Evolutionary conservation across 2,888 invertebrate genomes (phyloP).

Genomic region (Hirtodrosophila alboralis): DNA sequence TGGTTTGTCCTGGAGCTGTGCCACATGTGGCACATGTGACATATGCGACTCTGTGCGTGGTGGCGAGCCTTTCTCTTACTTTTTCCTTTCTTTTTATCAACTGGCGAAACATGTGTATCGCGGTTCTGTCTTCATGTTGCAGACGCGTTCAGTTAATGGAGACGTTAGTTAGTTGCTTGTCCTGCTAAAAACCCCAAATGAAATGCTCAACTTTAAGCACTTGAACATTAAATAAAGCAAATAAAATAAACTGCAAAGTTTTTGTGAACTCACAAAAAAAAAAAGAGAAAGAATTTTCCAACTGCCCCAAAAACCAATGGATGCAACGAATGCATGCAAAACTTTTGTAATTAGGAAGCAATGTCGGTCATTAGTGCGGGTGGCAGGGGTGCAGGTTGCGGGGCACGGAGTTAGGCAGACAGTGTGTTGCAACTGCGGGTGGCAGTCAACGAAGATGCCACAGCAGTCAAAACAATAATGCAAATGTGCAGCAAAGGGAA

Average conservation of each 20-base stretch:
- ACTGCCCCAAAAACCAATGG: constrained; percentile 5
- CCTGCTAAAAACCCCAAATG: constrained; percentile 42
- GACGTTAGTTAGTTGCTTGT: constrained; percentile 54
- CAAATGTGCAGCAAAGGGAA: constrained; percentile 64
- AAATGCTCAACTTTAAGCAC: constrained; percentile 60
- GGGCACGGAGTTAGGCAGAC: not conserved
- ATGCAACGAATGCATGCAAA: constrained; percentile 70
- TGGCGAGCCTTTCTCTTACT: constrained; percentile 5
- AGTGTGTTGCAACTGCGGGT: constrained; percentile 3
- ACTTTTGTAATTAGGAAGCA: constrained; percentile 81
- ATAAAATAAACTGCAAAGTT: constrained; percentile 73
- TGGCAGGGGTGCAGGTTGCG: not conserved
- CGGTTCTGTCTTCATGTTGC: constrained; percentile 33
- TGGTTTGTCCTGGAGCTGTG: constrained; percentile 27
- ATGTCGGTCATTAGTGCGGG: constrained; percentile 78
- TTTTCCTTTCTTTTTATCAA: constrained; percentile 5
- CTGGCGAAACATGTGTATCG: constrained; percentile 56
- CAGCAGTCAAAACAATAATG: constrained; percentile 76
- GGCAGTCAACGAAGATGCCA: constrained; percentile 42
- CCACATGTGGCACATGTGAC: constrained; percentile 72
- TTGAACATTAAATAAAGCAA: constrained; percentile 69
- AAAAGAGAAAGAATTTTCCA: constrained; percentile 1
- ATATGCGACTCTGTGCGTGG: constrained; percentile 54
- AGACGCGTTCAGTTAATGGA: constrained; percentile 56
- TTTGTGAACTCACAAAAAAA: constrained; percentile 6